Conservation (phyloP, 1,140 invertebrate species). For the Orius insidiosus region DNA sequence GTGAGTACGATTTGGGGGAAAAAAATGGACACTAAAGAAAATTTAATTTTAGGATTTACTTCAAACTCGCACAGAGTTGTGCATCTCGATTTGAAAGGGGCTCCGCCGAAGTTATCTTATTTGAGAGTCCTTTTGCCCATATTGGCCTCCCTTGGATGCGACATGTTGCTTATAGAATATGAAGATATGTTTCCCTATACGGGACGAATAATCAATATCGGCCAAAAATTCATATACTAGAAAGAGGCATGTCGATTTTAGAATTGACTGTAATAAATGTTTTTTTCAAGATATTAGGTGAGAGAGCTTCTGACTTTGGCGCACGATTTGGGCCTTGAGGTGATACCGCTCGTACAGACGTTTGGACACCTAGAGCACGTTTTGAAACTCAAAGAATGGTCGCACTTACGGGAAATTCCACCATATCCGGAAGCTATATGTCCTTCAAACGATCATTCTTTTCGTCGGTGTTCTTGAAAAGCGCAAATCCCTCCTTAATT, state of each 20-base stretch:
- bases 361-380: constrained; percentile 51
- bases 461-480: no score
- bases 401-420: constrained; percentile 33
- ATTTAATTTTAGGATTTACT: no score
- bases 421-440: constrained; percentile 30
- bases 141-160: constrained; percentile 33
- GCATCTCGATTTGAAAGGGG: constrained; percentile 23
- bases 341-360: constrained; percentile 50
- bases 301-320: constrained; percentile 27
- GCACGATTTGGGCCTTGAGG: constrained; percentile 24
- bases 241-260: no score
- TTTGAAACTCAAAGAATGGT: constrained; percentile 36
- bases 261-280: no score
- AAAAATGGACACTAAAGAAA: no score
- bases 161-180: constrained; percentile 32
- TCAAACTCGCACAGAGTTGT: constrained; percentile 3
- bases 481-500: no score
- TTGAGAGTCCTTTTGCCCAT: constrained; percentile 33
- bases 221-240: constrained; percentile 22
- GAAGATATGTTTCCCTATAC: constrained; percentile 36
- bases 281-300: constrained; percentile 17
- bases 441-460: constrained; percentile 14
- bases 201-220: constrained; percentile 23
- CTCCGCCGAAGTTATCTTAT: constrained; percentile 31
- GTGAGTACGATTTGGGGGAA: no score